These are phyloP conservation scores for Frieseomelitta varia DNA, from an alignment of 1,140 invertebrate species.

Conservation along the genomic window DNA sequence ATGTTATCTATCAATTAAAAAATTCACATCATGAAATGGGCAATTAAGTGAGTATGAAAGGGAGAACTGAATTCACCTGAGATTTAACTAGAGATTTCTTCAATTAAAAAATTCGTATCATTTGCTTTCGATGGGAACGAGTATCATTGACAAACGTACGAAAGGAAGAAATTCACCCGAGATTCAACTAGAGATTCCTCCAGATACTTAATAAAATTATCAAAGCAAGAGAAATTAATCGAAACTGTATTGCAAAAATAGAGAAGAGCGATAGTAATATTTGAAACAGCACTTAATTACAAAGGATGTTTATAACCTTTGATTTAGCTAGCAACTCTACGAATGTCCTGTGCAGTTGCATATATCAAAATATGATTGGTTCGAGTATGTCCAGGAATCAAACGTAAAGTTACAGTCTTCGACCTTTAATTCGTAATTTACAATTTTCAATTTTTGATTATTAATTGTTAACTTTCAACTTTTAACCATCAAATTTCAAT, in stretches of 20 bases:
- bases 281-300: slow-evolving; percentile 48
- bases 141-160: not conserved
- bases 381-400: not conserved
- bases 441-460: too few relatives aligned
- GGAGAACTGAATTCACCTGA: not conserved
- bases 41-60: too few relatives aligned
- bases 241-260: not conserved
- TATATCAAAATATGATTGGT: not conserved
- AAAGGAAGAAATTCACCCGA: not conserved
- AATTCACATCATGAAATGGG: not conserved
- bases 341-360: not conserved
- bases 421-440: not conserved
- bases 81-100: not conserved
- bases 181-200: not conserved
- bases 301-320: slow-evolving; percentile 42
- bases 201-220: slow-evolving; percentile 16
- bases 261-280: not conserved
- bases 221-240: slow-evolving; percentile 38
- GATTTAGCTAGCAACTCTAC: not conserved
- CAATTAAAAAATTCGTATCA: not conserved
- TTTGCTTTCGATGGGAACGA: too few relatives aligned
- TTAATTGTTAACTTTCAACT: not conserved
- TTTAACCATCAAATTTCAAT: not conserved
- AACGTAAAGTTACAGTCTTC: not conserved
- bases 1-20: not conserved